Evolutionary conservation across 1,140 invertebrate genomes (phyloP).

Genomic region (Pseudomyrmex concolor): DNA sequence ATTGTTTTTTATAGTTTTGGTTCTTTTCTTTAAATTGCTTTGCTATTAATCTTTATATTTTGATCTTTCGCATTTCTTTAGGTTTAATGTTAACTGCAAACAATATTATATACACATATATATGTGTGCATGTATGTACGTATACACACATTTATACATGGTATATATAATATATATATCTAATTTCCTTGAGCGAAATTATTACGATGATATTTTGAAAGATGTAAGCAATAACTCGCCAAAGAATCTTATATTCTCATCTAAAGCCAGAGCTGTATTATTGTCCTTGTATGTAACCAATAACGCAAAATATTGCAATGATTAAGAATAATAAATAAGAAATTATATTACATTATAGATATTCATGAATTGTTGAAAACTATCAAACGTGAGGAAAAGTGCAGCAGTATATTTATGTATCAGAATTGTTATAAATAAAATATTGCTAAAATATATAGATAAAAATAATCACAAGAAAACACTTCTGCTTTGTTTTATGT

Average conservation of each 20-base stretch:
- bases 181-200: slow-evolving; percentile 22
- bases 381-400: slow-evolving; percentile 70
- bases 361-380: slow-evolving; percentile 73
- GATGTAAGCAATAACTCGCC: slow-evolving; percentile 28
- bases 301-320: slow-evolving; percentile 51
- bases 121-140: slow-evolving; percentile 11
- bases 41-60: background rate
- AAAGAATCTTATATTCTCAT: slow-evolving; percentile 50
- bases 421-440: slow-evolving; percentile 82
- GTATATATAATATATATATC: slow-evolving; percentile 18
- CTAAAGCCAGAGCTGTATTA: slow-evolving; percentile 40
- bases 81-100: slow-evolving; percentile 1
- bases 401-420: slow-evolving; percentile 83
- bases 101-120: too few relatives aligned
- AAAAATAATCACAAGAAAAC: slow-evolving; percentile 25
- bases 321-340: slow-evolving; percentile 37
- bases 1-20: slow-evolving; percentile 24
- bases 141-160: slow-evolving; percentile 4
- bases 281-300: slow-evolving; percentile 55
- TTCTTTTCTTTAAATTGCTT: background rate
- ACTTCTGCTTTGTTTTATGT: background rate
- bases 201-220: slow-evolving; percentile 15
- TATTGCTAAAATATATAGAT: slow-evolving; percentile 78
- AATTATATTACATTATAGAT: slow-evolving; percentile 61
- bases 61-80: background rate